phyloP scores from a whole-genome alignment of 2,888 invertebrate species.

The Coelogynopora nodosa region DNA sequence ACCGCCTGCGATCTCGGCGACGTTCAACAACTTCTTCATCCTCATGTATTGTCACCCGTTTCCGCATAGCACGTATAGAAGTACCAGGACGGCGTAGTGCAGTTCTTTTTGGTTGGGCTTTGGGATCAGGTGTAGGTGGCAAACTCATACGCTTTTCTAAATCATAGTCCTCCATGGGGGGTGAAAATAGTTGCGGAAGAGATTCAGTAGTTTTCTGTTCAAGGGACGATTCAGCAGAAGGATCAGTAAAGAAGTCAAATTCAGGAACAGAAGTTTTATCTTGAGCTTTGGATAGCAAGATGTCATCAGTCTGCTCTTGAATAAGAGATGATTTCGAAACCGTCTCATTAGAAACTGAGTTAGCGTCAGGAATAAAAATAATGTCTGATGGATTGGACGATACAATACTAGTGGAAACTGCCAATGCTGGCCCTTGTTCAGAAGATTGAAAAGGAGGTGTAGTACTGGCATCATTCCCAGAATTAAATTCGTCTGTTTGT shows the following conservation, averaged over 20 bases:
- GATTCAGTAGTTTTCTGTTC: too few relatives aligned
- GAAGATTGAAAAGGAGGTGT: too few relatives aligned
- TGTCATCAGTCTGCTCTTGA: too few relatives aligned
- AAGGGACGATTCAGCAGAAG: not conserved
- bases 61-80: not conserved
- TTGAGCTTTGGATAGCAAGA: too few relatives aligned
- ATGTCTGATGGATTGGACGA: too few relatives aligned
- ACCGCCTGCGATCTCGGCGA: not conserved
- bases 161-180: not conserved
- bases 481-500: too few relatives aligned
- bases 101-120: not conserved
- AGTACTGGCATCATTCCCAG: too few relatives aligned
- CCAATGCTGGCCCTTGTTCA: too few relatives aligned
- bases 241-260: not conserved
- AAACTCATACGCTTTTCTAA: not conserved
- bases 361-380: too few relatives aligned
- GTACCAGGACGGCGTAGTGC: not conserved
- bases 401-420: too few relatives aligned
- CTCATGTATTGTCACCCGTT: not conserved
- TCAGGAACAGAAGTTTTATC: not conserved
- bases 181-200: not conserved
- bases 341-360: not conserved
- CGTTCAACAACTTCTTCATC: not conserved
- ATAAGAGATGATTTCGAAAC: not conserved
- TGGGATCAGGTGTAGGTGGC: not conserved